A percentile compares a stretch with the other conserved stretches of the same genome.
Conservation (phyloP, 2,888 invertebrate genomes). For the Diplolepis rosae region DNA sequence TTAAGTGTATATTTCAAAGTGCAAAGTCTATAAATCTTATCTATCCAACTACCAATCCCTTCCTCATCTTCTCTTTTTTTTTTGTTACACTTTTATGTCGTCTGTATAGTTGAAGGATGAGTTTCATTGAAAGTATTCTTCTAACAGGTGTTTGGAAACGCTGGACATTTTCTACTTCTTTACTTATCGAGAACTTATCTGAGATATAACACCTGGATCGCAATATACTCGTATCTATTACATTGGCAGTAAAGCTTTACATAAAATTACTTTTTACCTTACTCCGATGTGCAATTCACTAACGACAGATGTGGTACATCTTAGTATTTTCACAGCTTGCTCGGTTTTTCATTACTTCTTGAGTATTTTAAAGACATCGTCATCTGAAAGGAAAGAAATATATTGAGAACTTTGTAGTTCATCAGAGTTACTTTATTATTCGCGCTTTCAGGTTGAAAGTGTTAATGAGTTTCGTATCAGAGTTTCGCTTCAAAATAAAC, state of each 20-base stretch:
- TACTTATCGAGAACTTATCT: neutral
- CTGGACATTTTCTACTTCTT: neutral
- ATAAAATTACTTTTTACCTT: neutral
- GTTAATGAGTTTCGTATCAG: slow-evolving; percentile 28
- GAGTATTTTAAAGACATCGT: neutral
- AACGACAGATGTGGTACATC: neutral
- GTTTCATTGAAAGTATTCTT: neutral
- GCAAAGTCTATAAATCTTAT: too few relatives aligned
- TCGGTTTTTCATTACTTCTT: neutral
- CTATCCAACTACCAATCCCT: too few relatives aligned
- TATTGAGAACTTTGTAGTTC: slow-evolving; percentile 21
- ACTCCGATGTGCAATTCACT: neutral
- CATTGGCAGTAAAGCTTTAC: neutral
- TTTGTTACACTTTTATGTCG: too few relatives aligned
- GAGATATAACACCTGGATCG: neutral
- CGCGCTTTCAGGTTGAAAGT: slow-evolving; percentile 20
- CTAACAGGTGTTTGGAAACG: neutral
- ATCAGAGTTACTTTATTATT: slow-evolving; percentile 24
- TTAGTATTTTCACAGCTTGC: neutral
- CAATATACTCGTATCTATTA: too few relatives aligned
- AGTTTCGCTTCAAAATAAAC: slow-evolving; percentile 8
- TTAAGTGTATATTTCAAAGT: too few relatives aligned
- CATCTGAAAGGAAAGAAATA: slow-evolving; percentile 4
- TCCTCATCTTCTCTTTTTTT: too few relatives aligned
- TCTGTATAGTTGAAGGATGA: neutral